Conservation (phyloP, 2,113 vertebrate genomes). For the Seriola aureovittata region DNA sequence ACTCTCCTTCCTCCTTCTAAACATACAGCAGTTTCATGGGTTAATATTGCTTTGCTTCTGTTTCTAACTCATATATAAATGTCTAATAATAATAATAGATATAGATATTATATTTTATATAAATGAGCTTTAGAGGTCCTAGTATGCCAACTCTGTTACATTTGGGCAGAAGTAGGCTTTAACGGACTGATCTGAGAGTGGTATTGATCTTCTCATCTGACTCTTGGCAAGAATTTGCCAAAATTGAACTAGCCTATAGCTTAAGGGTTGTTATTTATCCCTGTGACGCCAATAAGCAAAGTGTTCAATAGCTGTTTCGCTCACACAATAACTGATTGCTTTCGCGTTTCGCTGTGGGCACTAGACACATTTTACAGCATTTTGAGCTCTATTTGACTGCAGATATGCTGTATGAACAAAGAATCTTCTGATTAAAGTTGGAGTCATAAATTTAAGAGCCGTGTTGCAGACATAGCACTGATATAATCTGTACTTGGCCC, state of each 20-base stretch:
- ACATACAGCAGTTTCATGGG: not conserved
- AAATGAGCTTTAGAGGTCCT: no score
- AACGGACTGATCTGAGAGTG: not conserved
- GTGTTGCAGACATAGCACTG: not conserved
- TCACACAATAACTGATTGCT: not conserved
- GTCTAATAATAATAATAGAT: no score
- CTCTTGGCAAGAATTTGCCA: not conserved
- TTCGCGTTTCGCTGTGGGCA: not conserved
- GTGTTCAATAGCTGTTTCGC: not conserved
- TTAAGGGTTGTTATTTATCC: not conserved
- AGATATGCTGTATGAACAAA: slow-evolving; percentile 16
- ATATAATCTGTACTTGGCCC: not conserved
- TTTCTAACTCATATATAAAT: not conserved
- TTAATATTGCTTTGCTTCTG: not conserved
- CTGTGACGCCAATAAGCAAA: not conserved
- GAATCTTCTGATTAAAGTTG: not conserved
- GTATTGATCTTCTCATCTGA: not conserved
- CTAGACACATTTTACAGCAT: not conserved
- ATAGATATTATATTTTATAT: no score
- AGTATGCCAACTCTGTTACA: no score
- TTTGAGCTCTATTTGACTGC: not conserved
- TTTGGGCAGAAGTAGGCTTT: no score
- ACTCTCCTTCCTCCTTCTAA: not conserved
- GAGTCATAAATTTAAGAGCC: not conserved
- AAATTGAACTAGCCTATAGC: not conserved